Percentiles rank a stretch among this genome's conserved stretches.
Conservation (phyloP, 2,113 vertebrate species). For the Anser cygnoides region DNA sequence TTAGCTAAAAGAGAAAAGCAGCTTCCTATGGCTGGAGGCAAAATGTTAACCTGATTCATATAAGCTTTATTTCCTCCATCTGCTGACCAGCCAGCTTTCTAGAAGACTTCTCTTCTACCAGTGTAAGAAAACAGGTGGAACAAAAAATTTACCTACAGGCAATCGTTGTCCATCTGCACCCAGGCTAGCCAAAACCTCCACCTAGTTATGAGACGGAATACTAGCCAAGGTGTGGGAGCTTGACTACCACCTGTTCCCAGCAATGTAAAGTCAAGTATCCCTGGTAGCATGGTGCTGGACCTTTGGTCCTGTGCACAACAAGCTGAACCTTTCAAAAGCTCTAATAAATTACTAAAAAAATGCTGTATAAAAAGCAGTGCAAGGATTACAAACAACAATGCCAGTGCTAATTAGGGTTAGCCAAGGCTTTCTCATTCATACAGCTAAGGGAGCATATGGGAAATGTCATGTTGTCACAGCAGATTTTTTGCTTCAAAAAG, state of each 20-base stretch:
- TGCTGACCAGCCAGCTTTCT: neutral
- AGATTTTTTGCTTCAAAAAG: slow-evolving; percentile 47
- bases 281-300: neutral
- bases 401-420: slow-evolving; percentile 36
- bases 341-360: neutral
- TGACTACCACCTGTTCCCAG: neutral
- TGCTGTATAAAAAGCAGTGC: neutral
- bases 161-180: neutral
- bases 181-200: neutral
- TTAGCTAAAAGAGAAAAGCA: neutral
- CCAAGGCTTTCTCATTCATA: slow-evolving; percentile 32
- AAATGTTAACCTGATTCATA: neutral
- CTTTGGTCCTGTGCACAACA: neutral
- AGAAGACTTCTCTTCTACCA: neutral
- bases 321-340: neutral
- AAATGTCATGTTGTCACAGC: slow-evolving; percentile 28
- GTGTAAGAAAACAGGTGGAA: neutral
- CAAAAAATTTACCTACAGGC: neutral
- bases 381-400: neutral
- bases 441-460: slow-evolving; percentile 37
- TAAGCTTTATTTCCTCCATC: neutral
- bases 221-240: neutral
- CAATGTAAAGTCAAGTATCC: neutral
- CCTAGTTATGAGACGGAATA: neutral
- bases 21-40: neutral